Conservation (phyloP, 2,888 invertebrate species). For the Rhagonycha lutea region DNA sequence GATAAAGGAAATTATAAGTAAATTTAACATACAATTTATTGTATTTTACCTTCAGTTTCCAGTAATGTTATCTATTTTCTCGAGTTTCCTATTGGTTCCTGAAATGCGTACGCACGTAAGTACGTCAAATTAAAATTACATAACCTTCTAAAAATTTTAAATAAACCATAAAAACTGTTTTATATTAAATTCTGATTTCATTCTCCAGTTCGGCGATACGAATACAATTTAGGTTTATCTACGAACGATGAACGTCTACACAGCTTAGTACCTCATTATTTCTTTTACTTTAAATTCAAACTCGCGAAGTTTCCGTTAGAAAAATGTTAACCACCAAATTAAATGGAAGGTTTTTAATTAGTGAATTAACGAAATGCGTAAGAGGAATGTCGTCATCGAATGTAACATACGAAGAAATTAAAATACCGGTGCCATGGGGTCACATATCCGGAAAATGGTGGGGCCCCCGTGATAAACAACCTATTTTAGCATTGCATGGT, state of each 20-base stretch:
- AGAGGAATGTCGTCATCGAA: background rate
- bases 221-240: background rate
- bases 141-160: no score
- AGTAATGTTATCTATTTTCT: no score
- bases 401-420: conserved; percentile 60
- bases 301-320: background rate
- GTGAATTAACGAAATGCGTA: background rate
- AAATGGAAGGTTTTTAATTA: background rate
- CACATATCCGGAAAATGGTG: conserved; percentile 71
- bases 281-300: background rate
- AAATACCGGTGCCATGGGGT: conserved; percentile 70
- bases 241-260: background rate
- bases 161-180: no score
- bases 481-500: conserved; percentile 73
- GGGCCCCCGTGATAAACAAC: conserved; percentile 65
- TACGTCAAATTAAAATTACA: no score
- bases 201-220: background rate
- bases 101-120: no score
- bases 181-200: no score
- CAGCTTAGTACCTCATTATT: background rate
- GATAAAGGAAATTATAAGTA: no score
- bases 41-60: no score
- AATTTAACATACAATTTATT: no score
- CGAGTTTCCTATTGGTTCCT: no score
- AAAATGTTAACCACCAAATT: background rate